phyloP scores from a whole-genome alignment of 2,888 invertebrate species.

The Coleophora flavipennella region DNA sequence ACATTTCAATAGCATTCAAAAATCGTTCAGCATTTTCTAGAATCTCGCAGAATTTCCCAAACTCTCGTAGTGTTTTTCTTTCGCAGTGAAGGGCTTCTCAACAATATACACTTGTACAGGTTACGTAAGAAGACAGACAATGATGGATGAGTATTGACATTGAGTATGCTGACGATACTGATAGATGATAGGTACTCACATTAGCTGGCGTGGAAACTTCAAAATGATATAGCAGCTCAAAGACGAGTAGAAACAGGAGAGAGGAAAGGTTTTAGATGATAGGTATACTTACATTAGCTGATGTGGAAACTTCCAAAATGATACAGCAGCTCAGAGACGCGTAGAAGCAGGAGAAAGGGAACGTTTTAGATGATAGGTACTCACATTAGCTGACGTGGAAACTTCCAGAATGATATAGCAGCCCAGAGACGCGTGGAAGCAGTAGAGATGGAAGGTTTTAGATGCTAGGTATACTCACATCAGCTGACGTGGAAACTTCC shows the following conservation, averaged over 20 bases:
- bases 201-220: constrained; percentile 23
- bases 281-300: constrained; percentile 29
- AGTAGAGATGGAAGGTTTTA: constrained; percentile 29
- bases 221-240: constrained; percentile 41
- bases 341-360: constrained; percentile 44
- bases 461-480: constrained; percentile 38
- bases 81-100: no score
- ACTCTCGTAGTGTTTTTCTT: no score
- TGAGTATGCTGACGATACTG: no score
- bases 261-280: constrained; percentile 26
- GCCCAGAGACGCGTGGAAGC: constrained; percentile 37
- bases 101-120: no score
- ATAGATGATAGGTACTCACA: constrained; percentile 32
- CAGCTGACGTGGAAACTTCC: constrained; percentile 22
- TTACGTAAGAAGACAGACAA: no score
- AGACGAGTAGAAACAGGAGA: constrained; percentile 42
- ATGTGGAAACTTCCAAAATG: constrained; percentile 28
- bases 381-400: constrained; percentile 22
- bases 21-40: no score
- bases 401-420: constrained; percentile 45
- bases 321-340: constrained; percentile 39
- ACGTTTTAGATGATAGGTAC: constrained; percentile 18
- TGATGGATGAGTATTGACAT: no score
- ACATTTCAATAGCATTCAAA: no score
- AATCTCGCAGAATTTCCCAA: no score